Percentiles rank a stretch among this genome's conserved stretches.
These are phyloP conservation scores for Grapholita molesta DNA, from an alignment of 1,140 invertebrate genomes.

Conservation along the genomic window DNA sequence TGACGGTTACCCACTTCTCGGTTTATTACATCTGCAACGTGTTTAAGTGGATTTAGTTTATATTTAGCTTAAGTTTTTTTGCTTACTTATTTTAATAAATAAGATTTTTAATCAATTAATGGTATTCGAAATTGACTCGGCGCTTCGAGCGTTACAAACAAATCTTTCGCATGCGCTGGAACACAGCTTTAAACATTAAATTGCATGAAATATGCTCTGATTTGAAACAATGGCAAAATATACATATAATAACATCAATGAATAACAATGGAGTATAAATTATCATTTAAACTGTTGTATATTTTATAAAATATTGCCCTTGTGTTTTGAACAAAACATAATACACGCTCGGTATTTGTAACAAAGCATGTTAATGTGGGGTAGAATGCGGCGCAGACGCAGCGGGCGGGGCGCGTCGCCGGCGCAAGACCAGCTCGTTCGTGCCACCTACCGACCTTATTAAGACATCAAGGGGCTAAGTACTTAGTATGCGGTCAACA, in stretches of 20 bases:
- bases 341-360: slow-evolving; percentile 59
- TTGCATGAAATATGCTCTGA: slow-evolving; percentile 77
- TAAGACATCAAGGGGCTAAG: no score
- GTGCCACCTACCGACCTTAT: no score
- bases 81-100: no score
- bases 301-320: slow-evolving; percentile 75
- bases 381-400: background rate
- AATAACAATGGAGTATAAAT: slow-evolving; percentile 78
- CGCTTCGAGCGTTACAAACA: background rate
- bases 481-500: no score
- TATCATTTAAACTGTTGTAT: slow-evolving; percentile 77
- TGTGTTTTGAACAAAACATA: slow-evolving; percentile 59
- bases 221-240: slow-evolving; percentile 78
- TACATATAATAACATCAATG: slow-evolving; percentile 78
- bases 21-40: background rate
- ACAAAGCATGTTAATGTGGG: slow-evolving; percentile 29
- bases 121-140: background rate
- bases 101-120: no score
- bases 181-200: slow-evolving; percentile 62
- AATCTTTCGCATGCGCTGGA: slow-evolving; percentile 39
- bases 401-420: background rate
- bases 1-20: background rate
- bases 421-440: no score
- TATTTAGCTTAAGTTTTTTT: background rate
- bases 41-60: background rate